Evolutionary conservation across 2,797 vertebrate species (phyloP), one percentile per base, ranked within the genome.

Genomic region (Periophthalmus magnuspinnatus): DNA sequence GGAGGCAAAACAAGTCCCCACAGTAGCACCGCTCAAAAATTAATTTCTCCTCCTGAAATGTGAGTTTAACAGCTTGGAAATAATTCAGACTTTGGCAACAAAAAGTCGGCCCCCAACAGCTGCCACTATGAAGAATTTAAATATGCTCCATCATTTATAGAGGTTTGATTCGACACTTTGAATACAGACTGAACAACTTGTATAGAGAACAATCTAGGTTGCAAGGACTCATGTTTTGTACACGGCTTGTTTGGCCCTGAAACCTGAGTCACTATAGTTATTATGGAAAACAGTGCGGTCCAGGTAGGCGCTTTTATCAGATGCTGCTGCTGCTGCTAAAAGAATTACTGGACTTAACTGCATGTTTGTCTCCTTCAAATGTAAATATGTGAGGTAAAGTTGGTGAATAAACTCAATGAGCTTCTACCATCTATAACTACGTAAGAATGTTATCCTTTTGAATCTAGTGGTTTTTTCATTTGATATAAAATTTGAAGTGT

Each of bases 201-300:
- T n/a, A 48, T 50, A 21, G 0, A 55, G 62, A n/a, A 16, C 41
- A 73, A 86, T 83, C 9, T 73, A 73, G 77, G 68, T 11, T 75
- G 1, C 33, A 21, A n/a, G 5, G 32, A 68, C 60, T 77, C 6
- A 47, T 70, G 68, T 71, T 66, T 45, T 13, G 50, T 32, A 57
- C 3, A 11, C 22, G 11, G 57, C 68, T 66, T 36, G 64, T 65
- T 24, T 59, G 17, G 38, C 81, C 83, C 62, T 60, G 56, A 81
- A 87, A 85, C 81, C 81, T 76, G 83, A 68, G 78, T 83, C 11
- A 60, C 69, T 78, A 76, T 71, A 80, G 79, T 66, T 5, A 47
- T 58, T 74, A 65, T 80, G n/a, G 21, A 62, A 62, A 62, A 10
- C 45, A 62, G 21, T 45, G 52, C 50, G 71, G 71, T 70, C 6